Base-by-base conservation (phyloP, 2,888 invertebrate species). In the Ormia ochracea region DNA sequence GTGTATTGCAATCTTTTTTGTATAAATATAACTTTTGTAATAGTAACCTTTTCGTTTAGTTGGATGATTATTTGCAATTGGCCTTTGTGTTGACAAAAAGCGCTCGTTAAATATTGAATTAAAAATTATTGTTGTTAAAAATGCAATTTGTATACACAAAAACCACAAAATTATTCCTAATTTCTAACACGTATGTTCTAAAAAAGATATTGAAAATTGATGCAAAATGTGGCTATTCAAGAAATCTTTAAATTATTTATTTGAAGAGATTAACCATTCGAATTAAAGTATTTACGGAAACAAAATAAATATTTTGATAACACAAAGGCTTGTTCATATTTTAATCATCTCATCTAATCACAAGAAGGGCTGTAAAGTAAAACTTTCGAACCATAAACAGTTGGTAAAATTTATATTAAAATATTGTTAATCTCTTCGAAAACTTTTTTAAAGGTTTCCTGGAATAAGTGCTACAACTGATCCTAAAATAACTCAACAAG, bases 21-120 rank as follows among this genome's bases (percentile, higher is more conserved):
- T 74, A 48, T 14, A 73, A 63, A 52, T 59, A 33, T 66, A 36
- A n/a, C n/a, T 12, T 36, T 23, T 43, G 52, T 54, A 75, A 74
- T 85, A 85, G 83, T 85, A 86, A 87, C 85, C 84, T 88, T 87
- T 87, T 83, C 83, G 86, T 85, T 89, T 89, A 89, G 89, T 88
- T 88, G 88, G 89, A 89, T 89, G 89, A 89, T 89, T 89, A 89
- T 88, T 88, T 89, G 89, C 88, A 89, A 89, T 89, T 89, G 89
- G 89, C 89, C 89, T 89, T 89, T 89, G 89, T 89, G 89, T 89
- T 89, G 89, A 89, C 87, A 89, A 89, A 89, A 89, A 89, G 89
- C 88, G 89, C 89, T 88, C 87, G 87, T 87, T 86, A 84, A 83
- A 81, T 81, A 79, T 81, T 84, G 77, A 83, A 70, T 82, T 45